Percentiles rank a stretch among this genome's conserved stretches.
Conservation (phyloP, 2,113 vertebrate genomes). For the Piliocolobus tephrosceles region DNA sequence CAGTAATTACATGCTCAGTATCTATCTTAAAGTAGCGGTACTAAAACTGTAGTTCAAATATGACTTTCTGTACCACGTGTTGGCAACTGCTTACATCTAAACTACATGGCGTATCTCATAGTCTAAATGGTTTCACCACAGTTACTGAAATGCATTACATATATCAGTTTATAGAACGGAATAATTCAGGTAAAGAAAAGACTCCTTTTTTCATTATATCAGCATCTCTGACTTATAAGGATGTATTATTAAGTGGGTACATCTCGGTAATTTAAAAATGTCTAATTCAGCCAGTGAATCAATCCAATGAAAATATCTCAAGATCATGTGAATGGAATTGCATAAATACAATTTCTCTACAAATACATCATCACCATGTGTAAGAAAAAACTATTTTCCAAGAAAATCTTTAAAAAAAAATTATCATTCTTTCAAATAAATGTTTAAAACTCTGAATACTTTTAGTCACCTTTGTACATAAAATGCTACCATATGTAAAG, state of each 20-base stretch:
- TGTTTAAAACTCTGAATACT: background rate
- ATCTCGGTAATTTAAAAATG: background rate
- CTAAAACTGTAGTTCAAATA: background rate
- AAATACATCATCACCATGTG: background rate
- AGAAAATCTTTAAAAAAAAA: background rate
- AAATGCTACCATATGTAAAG: background rate
- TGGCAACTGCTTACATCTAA: background rate
- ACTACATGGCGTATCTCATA: background rate
- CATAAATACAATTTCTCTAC: background rate
- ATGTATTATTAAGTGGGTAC: background rate
- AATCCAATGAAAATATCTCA: background rate
- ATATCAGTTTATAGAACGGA: background rate
- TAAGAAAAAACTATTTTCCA: background rate
- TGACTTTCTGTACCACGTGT: background rate
- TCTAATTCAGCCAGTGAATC: background rate
- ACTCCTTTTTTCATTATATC: background rate
- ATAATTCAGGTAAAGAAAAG: background rate
- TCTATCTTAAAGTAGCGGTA: conserved; percentile 49
- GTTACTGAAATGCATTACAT: background rate
- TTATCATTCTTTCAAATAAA: background rate
- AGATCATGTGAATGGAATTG: background rate
- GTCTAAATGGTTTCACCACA: background rate
- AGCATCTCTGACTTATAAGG: background rate
- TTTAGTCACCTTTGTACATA: background rate
- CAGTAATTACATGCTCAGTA: conserved; percentile 44